Conservation (phyloP, 2,888 invertebrate species). For the Mellilla xanthometata region DNA sequence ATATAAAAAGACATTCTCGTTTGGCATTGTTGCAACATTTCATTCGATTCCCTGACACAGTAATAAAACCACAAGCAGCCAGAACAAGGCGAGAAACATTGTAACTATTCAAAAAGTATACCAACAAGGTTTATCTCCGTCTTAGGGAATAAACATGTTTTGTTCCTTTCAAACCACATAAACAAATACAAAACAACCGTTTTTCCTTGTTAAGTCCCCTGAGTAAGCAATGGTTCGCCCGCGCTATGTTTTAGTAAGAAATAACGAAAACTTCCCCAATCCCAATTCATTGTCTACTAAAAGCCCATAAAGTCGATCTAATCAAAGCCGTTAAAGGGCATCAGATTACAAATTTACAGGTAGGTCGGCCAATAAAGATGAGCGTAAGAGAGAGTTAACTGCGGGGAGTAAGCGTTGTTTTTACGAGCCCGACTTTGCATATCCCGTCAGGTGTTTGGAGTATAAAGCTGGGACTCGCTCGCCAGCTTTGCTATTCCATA, state of each 20-base stretch:
- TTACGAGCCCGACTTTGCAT: slow-evolving; percentile 74
- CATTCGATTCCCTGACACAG: too few species aligned
- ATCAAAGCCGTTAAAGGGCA: slow-evolving; percentile 61
- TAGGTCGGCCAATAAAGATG: slow-evolving; percentile 70
- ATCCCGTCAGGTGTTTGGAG: slow-evolving; percentile 72
- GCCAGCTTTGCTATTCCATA: slow-evolving; percentile 55
- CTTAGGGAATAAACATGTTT: slow-evolving; percentile 20
- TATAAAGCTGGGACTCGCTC: slow-evolving; percentile 66
- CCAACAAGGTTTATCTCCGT: slow-evolving; percentile 12
- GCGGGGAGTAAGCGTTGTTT: slow-evolving; percentile 64
- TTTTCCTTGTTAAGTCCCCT: slow-evolving; percentile 19
- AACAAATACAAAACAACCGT: slow-evolving; percentile 20
- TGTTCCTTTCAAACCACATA: slow-evolving; percentile 22
- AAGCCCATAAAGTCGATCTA: slow-evolving; percentile 52
- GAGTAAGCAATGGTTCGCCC: slow-evolving; percentile 19
- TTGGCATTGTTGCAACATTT: too few species aligned
- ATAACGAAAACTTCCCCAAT: slow-evolving; percentile 27
- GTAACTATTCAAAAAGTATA: slow-evolving; percentile 13
- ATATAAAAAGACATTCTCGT: too few species aligned
- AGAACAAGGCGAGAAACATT: neutral
- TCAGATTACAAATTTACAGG: slow-evolving; percentile 73
- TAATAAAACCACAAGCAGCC: neutral
- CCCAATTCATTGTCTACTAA: slow-evolving; percentile 44
- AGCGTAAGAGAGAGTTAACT: slow-evolving; percentile 75
- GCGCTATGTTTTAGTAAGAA: slow-evolving; percentile 23